Evolutionary conservation across 2,797 vertebrate genomes (phyloP).

Genomic region (Tokudaia tokunoshimensis): DNA sequence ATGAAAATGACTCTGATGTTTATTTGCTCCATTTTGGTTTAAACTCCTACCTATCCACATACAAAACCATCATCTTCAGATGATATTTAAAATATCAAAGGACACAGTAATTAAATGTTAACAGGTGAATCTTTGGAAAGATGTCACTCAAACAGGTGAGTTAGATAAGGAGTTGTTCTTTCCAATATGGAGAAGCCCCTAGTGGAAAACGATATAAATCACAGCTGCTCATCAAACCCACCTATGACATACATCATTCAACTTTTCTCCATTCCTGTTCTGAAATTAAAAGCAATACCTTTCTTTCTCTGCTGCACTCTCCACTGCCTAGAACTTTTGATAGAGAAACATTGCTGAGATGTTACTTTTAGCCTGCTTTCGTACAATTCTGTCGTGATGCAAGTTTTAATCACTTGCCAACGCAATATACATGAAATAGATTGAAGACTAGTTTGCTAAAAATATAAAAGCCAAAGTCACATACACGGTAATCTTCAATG

Average conservation of each 20-base stretch:
- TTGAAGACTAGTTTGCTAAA: conserved; percentile 46
- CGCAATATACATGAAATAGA: background rate
- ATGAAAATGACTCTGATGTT: conserved; percentile 65
- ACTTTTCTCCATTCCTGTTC: conserved; percentile 28
- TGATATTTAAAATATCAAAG: conserved; percentile 71
- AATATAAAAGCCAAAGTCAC: conserved; percentile 29
- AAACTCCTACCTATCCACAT: conserved; percentile 13
- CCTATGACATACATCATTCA: conserved; percentile 44
- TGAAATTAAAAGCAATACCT: conserved; percentile 72
- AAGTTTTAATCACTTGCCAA: background rate
- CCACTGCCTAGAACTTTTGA: conserved; percentile 55
- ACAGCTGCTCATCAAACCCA: conserved; percentile 36
- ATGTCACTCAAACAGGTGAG: conserved; percentile 60
- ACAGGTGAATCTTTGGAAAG: conserved; percentile 35
- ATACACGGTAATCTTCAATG: background rate
- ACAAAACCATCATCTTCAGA: conserved; percentile 56
- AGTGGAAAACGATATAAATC: conserved; percentile 71
- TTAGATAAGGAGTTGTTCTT: conserved; percentile 57
- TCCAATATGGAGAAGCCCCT: conserved; percentile 63
- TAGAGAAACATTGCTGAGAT: conserved; percentile 26
- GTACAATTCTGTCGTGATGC: background rate
- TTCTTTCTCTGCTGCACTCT: conserved; percentile 54
- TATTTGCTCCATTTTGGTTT: conserved; percentile 67
- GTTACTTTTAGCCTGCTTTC: conserved; percentile 8
- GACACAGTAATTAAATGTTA: conserved; percentile 72